Evolutionary conservation across 2,113 vertebrate species (phyloP), one percentile per base, ranked within the genome.

Genomic region (Oriolus oriolus): DNA sequence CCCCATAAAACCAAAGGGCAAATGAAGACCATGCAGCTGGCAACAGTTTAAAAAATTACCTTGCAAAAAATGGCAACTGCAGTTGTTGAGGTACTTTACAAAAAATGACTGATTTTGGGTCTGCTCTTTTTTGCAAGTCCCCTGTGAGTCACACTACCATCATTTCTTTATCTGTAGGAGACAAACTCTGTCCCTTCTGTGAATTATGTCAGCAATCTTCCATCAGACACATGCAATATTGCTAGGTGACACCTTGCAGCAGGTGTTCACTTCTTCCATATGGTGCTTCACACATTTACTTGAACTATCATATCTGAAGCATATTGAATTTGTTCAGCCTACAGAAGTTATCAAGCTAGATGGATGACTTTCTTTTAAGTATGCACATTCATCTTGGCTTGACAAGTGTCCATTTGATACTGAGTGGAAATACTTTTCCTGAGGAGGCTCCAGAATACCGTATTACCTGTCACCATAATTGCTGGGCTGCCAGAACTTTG

Each of bases 181-280:
- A 93, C 95, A 96, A 95, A 90, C 79, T 90, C 78, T 95, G 93
- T 93, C 93, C 87, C 88, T 90, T 93, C 87, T 95, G 77, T 96
- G 96, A 97, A 94, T 96, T 91, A 96, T 97, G 95, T 87, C 91
- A 93, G 89, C 90, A 93, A 88, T 97, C 94, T 96, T 96, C 91
- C 49, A 50, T 95, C 82, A 97, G 93, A 96, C 90, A 87, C 81
- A 77, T 78, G 63, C 91, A 97, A 97, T 97, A 97, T 97, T 96
- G 95, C 91, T 94, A 91, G 82, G 73, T 95, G 96, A 96, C 94
- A 97, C 93, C 94, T 97, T 96, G 90, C 87, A 97, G 96, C 95
- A 97, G 96, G 92, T 97, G 96, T 95, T 97, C 95, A 77, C 93
- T 95, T 94, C 87, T 96, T 95, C 95, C 93, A 97, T 95, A 95